Evolutionary conservation across 2,888 invertebrate genomes (phyloP), one percentile per base, ranked within the genome.

Genomic region (Bhutanitis thaidina): DNA sequence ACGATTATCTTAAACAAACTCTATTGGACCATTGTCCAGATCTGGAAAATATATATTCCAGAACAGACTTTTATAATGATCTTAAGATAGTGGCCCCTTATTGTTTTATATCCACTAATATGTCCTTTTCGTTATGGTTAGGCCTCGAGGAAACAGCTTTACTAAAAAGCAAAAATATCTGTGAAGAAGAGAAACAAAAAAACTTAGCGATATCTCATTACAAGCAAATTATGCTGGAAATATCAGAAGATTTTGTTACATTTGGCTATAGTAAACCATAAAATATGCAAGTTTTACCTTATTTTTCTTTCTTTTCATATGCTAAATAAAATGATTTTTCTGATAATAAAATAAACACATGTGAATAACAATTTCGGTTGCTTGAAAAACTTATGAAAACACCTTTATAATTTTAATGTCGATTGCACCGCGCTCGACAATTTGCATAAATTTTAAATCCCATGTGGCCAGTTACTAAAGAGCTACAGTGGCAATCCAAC

Each of bases 91-190:
- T 47, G 10, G 43, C 47, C 1, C 32, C 25, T 29, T 48, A 47
- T 37, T 52, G 43, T 16, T 41, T 49, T 36, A 30, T 53, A 20
- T 36, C 39, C 12, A 41, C 44, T 3, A 48, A 48, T 32, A 36
- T 53, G 48, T 38, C 48, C 30, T 53, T 53, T 36, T 48, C 48
- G 8, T 32, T 53, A 16, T 53, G 52, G 52, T 32, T 53, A 30
- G 52, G 52, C 14, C 29, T 53, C 5, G 52, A 53, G 30, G 48
- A 48, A 12, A 25, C 36, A 4, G 29, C 44, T 16, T 14, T 53
- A 30, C n/a, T 53, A 30, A 15, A 53, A 30, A 53, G 52, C 16
- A 49, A 53, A 36, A 39, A 49, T 35, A 14, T 49, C 10, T 43
- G 20, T 14, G 29, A 20, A 30, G 40, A 48, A n/a, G 36, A 32